Percentiles rank a stretch among this genome's conserved stretches.
phyloP scores from a whole-genome alignment of 2,113 vertebrate genomes.

The Siphamia tubifer region DNA sequence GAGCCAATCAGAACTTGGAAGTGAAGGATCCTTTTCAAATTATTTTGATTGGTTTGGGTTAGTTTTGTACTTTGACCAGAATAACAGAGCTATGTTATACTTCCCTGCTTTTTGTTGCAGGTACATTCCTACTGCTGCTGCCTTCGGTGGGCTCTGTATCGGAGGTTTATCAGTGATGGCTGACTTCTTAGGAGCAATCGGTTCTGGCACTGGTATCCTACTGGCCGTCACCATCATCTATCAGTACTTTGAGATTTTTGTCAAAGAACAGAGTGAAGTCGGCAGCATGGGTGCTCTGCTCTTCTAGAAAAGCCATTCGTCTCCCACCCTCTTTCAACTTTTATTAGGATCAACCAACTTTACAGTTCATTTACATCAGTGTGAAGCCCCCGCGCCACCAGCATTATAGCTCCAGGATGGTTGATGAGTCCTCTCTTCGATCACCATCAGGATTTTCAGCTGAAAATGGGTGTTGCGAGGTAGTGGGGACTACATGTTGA shows the following conservation, averaged over 20 bases:
- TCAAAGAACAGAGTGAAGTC: constrained; percentile 98
- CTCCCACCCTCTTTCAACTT: constrained; percentile 15
- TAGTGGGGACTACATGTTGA: constrained; percentile 3
- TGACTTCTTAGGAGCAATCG: constrained; percentile 96
- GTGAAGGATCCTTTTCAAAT: too few relatives aligned
- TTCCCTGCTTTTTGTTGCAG: constrained; percentile 63
- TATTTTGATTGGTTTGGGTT: too few relatives aligned
- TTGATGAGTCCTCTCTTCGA: constrained; percentile 29
- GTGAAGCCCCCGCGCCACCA: constrained; percentile 36
- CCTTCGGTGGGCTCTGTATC: constrained; percentile 97
- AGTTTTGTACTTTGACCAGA: too few relatives aligned
- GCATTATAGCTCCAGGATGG: constrained; percentile 31
- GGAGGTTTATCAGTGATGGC: constrained; percentile 96
- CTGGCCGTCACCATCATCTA: constrained; percentile 98
- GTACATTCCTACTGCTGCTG: constrained; percentile 97
- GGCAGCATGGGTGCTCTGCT: constrained; percentile 97
- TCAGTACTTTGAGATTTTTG: constrained; percentile 99
- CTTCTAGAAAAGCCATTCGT: constrained; percentile 80
- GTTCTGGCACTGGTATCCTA: constrained; percentile 97
- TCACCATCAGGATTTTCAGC: constrained; percentile 25
- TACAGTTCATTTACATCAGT: constrained; percentile 42
- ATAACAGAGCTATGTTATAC: too few relatives aligned
- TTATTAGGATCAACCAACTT: constrained; percentile 38
- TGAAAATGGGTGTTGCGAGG: constrained; percentile 8
- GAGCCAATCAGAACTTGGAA: too few relatives aligned